Base-by-base conservation (phyloP, 2,888 invertebrate genomes). In the Drosophila rubida region DNA sequence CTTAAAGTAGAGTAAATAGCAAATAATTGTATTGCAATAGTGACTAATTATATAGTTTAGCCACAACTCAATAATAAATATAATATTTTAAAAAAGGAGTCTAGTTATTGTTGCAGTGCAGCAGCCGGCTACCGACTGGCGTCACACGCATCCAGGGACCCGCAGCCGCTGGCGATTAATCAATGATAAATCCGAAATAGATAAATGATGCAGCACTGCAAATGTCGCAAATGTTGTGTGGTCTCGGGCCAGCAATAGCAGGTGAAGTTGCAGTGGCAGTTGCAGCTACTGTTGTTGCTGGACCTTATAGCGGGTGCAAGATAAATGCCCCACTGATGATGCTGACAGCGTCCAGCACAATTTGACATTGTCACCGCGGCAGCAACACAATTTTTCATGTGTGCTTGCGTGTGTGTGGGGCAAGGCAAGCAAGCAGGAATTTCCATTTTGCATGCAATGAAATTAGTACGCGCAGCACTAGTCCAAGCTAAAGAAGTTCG, bases 111-210 rank as follows among this genome's bases (percentile, higher is more conserved):
- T 49, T 14, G 23, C 54, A 71, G 76, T 75, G 74, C 44, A 67
- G 27, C 13, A 6, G 50, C 63, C 54, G 39, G 71, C 54, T 57
- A 55, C 58, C 62, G 41, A 70, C 64, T 71, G 78, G 77, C 77
- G 75, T 77, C 77, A 69, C 48, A 77, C 78, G 68, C 78, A 75
- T 78, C 60, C 62, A 60, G 42, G 22, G 49, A 51, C 22, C 19
- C 16, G 23, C 41, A 27, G 60, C 77, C 72, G 75, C 66, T 76
- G 73, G 80, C 89, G 89, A 87, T 87, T 87, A 87, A 87, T 87
- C 87, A 87, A 89, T 88, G 87, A 87, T 87, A 87, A 87, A 87
- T 87, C 87, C 87, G 87, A 87, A 88, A 87, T 85, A 87, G 87
- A 87, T 89, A 87, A 87, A 87, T 85, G 84, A 87, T 78, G 66